Evolutionary conservation across 2,888 invertebrate genomes (phyloP).

Genomic region (Sphaerophoria taeniata): DNA sequence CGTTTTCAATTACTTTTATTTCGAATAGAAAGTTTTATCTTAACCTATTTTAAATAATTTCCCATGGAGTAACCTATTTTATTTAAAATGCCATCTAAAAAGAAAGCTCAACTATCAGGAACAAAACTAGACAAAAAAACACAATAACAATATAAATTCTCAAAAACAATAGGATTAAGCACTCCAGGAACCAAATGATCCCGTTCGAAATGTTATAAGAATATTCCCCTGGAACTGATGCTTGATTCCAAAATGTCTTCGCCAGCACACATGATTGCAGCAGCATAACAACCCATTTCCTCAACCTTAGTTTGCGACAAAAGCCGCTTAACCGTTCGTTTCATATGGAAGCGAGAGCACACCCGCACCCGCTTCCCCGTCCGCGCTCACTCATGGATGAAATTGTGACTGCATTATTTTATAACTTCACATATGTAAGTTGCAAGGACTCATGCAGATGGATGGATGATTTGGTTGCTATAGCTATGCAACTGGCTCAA

Average conservation of each 20-base stretch:
- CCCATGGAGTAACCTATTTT: conserved; percentile 7
- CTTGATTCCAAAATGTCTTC: conserved; percentile 42
- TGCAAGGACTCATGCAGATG: conserved; percentile 48
- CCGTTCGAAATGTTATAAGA: conserved; percentile 38
- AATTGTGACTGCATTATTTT: conserved; percentile 61
- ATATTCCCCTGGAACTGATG: conserved; percentile 50
- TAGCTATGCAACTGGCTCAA: conserved; percentile 23
- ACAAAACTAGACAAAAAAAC: not conserved
- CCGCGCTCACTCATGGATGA: conserved; percentile 50
- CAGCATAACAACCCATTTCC: conserved; percentile 11
- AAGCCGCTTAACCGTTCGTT: too few species aligned
- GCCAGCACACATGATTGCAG: conserved; percentile 41
- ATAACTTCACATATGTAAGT: conserved; percentile 50
- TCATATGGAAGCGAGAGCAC: too few species aligned
- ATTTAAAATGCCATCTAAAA: too few species aligned
- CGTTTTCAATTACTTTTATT: not conserved
- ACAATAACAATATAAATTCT: not conserved
- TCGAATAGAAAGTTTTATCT: conserved; percentile 4
- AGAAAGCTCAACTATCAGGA: not conserved
- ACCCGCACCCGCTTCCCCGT: too few species aligned
- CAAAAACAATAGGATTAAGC: conserved; percentile 41
- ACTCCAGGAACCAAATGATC: conserved; percentile 31
- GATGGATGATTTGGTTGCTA: conserved; percentile 52
- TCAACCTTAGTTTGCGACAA: conserved; percentile 27
- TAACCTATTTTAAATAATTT: conserved; percentile 11